Percentiles rank a stretch among this genome's conserved stretches.
Conservation (phyloP, 2,113 vertebrate genomes). For the Brachyhypopomus occidentalis region DNA sequence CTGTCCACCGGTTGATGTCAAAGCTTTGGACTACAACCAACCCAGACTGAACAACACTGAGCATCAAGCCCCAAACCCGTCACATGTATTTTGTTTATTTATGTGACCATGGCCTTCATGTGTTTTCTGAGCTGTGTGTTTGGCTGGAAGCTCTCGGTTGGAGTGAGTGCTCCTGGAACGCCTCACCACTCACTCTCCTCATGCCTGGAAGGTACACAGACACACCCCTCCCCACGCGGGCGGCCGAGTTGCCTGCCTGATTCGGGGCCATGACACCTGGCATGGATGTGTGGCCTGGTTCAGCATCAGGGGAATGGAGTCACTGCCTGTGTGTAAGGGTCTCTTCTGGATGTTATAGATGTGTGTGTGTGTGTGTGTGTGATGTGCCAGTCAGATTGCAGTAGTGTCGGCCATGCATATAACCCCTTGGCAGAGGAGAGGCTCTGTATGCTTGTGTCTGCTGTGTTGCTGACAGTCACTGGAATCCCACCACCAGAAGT, state of each 20-base stretch:
- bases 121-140: background rate
- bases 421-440: constrained; percentile 42
- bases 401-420: constrained; percentile 42
- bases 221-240: too few relatives aligned
- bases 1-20: background rate
- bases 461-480: constrained; percentile 10
- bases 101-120: background rate
- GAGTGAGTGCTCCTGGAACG: too few relatives aligned
- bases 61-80: background rate
- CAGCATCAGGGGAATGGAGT: background rate
- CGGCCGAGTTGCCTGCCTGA: background rate
- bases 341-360: constrained; percentile 9
- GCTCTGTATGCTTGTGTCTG: background rate
- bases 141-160: background rate
- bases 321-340: background rate
- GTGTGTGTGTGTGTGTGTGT: background rate
- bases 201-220: too few relatives aligned
- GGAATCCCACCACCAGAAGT: constrained; percentile 2
- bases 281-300: background rate
- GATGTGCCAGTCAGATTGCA: constrained; percentile 45
- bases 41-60: background rate
- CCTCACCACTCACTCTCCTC: too few relatives aligned
- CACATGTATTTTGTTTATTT: background rate
- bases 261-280: background rate
- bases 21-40: too few relatives aligned